These are phyloP conservation scores for Sylvietta virens DNA, from an alignment of 2,113 vertebrate genomes.

Conservation along the genomic window DNA sequence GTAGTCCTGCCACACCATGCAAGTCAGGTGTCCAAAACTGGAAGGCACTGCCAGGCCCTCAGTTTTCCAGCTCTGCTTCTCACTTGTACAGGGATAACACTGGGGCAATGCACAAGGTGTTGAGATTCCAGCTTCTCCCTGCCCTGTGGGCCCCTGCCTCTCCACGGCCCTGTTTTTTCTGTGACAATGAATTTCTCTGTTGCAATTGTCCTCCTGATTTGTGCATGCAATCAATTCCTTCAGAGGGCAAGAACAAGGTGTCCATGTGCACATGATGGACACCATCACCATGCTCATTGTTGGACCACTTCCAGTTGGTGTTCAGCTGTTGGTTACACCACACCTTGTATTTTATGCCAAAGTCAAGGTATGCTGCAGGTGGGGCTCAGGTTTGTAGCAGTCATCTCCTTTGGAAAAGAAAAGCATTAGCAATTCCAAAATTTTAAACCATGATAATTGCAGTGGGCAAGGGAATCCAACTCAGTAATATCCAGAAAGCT, in stretches of 20 bases:
- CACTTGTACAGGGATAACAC: not conserved
- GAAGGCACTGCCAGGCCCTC: too few species aligned
- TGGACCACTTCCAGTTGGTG: not conserved
- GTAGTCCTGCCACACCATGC: too few species aligned
- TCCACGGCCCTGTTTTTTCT: not conserved
- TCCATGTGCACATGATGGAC: fast-evolving
- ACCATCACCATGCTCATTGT: not conserved
- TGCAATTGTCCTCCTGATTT: not conserved
- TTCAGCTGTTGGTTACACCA: not conserved
- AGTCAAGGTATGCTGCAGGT: not conserved
- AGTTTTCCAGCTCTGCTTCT: too few species aligned
- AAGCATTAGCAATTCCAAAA: not conserved
- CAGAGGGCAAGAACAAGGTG: not conserved
- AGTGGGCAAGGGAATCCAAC: not conserved
- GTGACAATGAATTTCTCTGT: not conserved
- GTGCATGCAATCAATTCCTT: not conserved
- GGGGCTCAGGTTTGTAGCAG: not conserved
- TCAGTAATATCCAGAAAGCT: not conserved
- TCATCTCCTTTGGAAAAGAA: not conserved
- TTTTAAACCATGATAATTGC: not conserved
- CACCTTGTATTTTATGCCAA: not conserved
- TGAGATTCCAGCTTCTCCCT: not conserved
- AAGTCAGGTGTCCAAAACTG: too few species aligned
- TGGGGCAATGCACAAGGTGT: fast-evolving
- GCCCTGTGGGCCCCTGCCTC: fast-evolving